Evolutionary conservation across 2,797 vertebrate genomes (phyloP).

Genomic region (Channallabes apus): DNA sequence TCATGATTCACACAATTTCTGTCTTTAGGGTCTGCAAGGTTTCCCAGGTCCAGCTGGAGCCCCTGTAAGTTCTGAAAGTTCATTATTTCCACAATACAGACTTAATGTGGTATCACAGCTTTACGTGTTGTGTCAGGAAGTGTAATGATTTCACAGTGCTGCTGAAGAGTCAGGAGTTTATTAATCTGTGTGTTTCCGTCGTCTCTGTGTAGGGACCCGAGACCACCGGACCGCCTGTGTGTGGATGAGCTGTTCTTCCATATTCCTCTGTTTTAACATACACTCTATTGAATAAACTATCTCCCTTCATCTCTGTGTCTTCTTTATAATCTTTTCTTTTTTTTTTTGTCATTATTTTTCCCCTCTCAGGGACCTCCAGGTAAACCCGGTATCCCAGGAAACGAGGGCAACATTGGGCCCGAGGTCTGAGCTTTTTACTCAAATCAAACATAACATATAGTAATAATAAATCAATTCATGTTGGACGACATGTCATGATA

Average conservation of each 20-base stretch:
- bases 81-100: neutral
- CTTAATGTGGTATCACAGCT: neutral
- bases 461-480: neutral
- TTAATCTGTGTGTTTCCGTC: slow-evolving; percentile 2
- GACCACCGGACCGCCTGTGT: slow-evolving; percentile 73
- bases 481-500: neutral
- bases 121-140: neutral
- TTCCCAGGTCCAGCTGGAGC: slow-evolving; percentile 75
- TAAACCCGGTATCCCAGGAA: slow-evolving; percentile 76
- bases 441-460: neutral
- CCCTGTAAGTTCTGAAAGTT: slow-evolving; percentile 67
- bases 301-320: neutral
- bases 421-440: slow-evolving; percentile 67
- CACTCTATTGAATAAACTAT: neutral
- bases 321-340: neutral
- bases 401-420: slow-evolving; percentile 80
- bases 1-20: neutral
- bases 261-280: neutral
- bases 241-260: slow-evolving; percentile 47
- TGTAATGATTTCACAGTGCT: neutral
- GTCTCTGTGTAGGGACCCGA: slow-evolving; percentile 68
- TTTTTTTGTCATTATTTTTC: slow-evolving; percentile 14
- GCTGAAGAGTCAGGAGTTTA: neutral
- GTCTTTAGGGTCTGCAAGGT: slow-evolving; percentile 75
- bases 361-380: slow-evolving; percentile 71